These are phyloP conservation scores for Brienomyrus brachyistius DNA, from an alignment of 2,113 vertebrate genomes.

Conservation along the genomic window DNA sequence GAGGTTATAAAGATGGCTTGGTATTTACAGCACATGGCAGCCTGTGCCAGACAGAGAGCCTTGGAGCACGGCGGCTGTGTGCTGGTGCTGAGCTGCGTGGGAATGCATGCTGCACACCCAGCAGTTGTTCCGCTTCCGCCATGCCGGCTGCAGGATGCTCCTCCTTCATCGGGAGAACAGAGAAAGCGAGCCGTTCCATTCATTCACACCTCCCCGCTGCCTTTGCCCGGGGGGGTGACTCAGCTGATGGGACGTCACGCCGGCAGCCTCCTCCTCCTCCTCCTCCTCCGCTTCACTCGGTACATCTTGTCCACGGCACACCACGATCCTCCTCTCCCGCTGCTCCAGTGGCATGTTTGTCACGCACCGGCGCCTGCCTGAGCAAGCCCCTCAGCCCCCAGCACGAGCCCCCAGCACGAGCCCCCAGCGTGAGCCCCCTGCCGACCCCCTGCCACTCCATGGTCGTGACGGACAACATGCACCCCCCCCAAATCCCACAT, in stretches of 20 bases:
- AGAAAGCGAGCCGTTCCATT: conserved; percentile 12
- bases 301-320: not conserved
- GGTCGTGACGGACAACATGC: not conserved
- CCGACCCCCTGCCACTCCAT: not conserved
- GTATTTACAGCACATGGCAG: not conserved
- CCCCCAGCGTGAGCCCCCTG: not conserved
- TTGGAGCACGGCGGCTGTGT: not conserved
- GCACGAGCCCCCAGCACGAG: not conserved
- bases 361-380: not conserved
- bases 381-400: not conserved
- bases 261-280: conserved; percentile 1
- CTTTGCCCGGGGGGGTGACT: conserved; percentile 16
- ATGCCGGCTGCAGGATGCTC: not conserved
- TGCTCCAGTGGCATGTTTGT: not conserved
- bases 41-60: not conserved
- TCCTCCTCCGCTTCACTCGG: not conserved
- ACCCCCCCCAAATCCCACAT: not conserved
- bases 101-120: not conserved
- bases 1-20: not conserved
- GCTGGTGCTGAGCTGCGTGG: not conserved
- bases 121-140: not conserved
- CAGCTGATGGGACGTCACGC: conserved; percentile 3
- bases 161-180: conserved; percentile 5
- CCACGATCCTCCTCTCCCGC: not conserved
- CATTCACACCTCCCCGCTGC: conserved; percentile 22